These are phyloP conservation scores for Paralichthys olivaceus DNA, from an alignment of 2,113 vertebrate species.

Conservation along the genomic window DNA sequence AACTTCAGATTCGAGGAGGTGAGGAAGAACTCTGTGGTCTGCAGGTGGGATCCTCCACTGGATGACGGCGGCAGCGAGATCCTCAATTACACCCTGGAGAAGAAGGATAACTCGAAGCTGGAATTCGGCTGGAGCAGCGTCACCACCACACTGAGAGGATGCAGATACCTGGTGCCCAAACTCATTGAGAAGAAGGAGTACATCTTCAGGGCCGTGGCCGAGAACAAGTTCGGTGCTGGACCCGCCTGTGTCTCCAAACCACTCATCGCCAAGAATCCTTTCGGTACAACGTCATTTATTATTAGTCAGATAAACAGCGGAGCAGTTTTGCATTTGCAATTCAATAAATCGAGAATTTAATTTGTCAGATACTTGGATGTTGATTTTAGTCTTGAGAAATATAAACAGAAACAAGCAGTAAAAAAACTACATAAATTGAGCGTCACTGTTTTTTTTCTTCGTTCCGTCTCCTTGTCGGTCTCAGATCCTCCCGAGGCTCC, in stretches of 20 bases:
- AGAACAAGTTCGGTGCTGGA: constrained; percentile 93
- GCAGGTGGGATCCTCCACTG: constrained; percentile 95
- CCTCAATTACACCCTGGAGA: constrained; percentile 94
- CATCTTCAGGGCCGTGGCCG: constrained; percentile 93
- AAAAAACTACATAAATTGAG: no score
- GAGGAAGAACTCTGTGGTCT: constrained; percentile 92
- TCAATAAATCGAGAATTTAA: no score
- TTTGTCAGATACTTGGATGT: no score
- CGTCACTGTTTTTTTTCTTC: neutral
- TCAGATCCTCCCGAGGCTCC: constrained; percentile 94
- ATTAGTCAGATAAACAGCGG: neutral
- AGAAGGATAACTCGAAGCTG: constrained; percentile 95
- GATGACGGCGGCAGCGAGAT: constrained; percentile 98
- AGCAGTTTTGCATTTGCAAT: no score
- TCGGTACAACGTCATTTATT: constrained; percentile 81
- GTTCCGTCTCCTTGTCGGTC: neutral
- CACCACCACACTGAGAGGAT: constrained; percentile 90
- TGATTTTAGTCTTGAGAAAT: no score
- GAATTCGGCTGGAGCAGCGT: constrained; percentile 92
- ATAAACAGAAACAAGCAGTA: neutral
- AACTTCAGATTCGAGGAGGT: constrained; percentile 94
- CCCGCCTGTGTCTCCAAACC: constrained; percentile 92
- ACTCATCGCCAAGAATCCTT: constrained; percentile 92
- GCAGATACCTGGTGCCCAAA: constrained; percentile 92
- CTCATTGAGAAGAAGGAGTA: constrained; percentile 97